phyloP scores from a whole-genome alignment of 1,140 invertebrate genomes.

The Drosophila auraria region DNA sequence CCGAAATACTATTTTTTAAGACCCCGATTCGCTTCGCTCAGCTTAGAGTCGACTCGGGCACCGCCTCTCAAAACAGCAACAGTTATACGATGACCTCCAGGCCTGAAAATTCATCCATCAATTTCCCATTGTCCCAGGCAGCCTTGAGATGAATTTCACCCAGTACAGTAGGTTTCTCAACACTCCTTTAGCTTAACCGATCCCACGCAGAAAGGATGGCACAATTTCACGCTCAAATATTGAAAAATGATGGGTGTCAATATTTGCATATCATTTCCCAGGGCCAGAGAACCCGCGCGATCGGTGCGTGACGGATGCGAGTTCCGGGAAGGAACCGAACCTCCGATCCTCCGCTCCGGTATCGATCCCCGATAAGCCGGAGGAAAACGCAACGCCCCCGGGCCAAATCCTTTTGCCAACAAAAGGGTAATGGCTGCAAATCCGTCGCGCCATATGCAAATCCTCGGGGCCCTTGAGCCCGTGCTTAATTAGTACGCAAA shows the following conservation, averaged over 20 bases:
- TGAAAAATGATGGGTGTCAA: slow-evolving; percentile 82
- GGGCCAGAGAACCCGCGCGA: slow-evolving; percentile 22
- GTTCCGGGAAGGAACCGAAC: slow-evolving; percentile 39
- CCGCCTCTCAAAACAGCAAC: slow-evolving; percentile 24
- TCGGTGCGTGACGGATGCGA: slow-evolving; percentile 58
- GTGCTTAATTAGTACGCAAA: slow-evolving; percentile 83
- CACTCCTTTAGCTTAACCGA: slow-evolving; percentile 62
- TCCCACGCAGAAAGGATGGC: slow-evolving; percentile 14
- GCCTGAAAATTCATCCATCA: slow-evolving; percentile 20
- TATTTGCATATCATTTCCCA: slow-evolving; percentile 79
- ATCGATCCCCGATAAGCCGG: slow-evolving; percentile 25
- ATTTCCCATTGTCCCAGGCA: not conserved
- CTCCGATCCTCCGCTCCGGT: not conserved
- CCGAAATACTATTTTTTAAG: not conserved
- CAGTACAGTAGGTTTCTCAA: not conserved
- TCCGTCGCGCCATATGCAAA: slow-evolving; percentile 72
- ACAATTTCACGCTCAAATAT: slow-evolving; percentile 71
- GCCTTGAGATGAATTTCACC: slow-evolving; percentile 40
- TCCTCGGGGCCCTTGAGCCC: slow-evolving; percentile 29
- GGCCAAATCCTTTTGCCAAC: slow-evolving; percentile 62
- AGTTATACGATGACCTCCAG: slow-evolving; percentile 24
- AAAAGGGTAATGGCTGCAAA: slow-evolving; percentile 81
- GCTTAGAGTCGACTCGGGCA: slow-evolving; percentile 18
- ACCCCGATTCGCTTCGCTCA: slow-evolving; percentile 20
- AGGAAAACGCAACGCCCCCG: slow-evolving; percentile 62